Percentiles rank a stretch among this genome's conserved stretches.
phyloP scores from a whole-genome alignment of 2,113 vertebrate species.

The Lagenorhynchus albirostris region DNA sequence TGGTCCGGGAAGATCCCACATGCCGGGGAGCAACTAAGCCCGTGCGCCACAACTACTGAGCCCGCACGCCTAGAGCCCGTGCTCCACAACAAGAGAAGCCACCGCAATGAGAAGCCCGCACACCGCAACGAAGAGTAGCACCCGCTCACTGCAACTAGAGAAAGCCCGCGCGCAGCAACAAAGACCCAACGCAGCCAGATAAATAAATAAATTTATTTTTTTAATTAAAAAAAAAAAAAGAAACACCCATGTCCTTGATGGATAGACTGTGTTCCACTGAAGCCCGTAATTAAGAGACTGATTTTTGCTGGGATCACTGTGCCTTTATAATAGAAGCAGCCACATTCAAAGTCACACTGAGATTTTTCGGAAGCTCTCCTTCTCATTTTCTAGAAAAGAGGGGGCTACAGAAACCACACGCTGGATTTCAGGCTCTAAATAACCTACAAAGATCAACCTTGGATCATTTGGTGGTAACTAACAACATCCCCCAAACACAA shows the following conservation, averaged over 20 bases:
- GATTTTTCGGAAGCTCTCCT: neutral
- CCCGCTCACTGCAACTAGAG: no score
- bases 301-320: neutral
- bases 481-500: neutral
- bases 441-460: neutral
- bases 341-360: neutral
- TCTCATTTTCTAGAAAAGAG: neutral
- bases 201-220: no score
- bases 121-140: no score
- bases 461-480: neutral
- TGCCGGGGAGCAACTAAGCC: no score
- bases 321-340: neutral
- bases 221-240: no score
- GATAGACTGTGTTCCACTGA: neutral
- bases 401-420: neutral
- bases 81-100: no score
- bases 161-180: no score
- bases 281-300: neutral
- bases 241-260: neutral
- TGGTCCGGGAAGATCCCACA: no score
- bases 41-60: no score
- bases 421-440: neutral
- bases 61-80: rapidly evolving
- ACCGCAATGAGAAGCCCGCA: no score
- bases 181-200: no score